Evolutionary conservation across 2,113 vertebrate species (phyloP).

Genomic region (Macrotis lagotis): DNA sequence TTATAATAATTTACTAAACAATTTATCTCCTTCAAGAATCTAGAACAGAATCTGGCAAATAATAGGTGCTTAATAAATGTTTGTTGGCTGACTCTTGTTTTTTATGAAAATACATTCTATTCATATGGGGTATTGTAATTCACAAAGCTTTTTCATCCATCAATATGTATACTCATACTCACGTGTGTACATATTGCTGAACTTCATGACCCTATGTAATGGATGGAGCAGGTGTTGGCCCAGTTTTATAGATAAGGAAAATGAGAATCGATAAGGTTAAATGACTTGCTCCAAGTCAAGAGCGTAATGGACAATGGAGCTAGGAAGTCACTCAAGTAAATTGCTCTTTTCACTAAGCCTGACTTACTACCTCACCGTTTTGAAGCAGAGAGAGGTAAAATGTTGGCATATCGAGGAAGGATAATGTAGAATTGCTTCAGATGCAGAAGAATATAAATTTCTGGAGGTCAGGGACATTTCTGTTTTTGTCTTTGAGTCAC

Average conservation of each 20-base stretch:
- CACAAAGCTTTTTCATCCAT: not conserved
- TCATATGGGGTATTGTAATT: not conserved
- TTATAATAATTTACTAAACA: not conserved
- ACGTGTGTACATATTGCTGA: not conserved
- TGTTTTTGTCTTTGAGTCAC: not conserved
- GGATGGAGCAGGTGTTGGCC: not conserved
- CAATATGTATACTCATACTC: too few species aligned
- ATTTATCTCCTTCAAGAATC: not conserved
- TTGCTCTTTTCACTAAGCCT: not conserved
- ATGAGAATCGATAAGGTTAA: not conserved
- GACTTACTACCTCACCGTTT: too few species aligned
- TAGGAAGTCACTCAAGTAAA: not conserved
- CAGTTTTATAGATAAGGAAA: not conserved
- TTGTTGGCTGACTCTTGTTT: not conserved
- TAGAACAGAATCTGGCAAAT: not conserved
- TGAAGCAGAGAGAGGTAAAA: not conserved
- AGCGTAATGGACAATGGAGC: not conserved
- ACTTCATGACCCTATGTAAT: not conserved
- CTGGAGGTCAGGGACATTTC: not conserved
- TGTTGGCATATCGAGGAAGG: not conserved
- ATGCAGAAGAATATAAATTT: not conserved
- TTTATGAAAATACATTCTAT: not conserved
- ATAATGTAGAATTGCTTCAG: not conserved
- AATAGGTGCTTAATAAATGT: not conserved
- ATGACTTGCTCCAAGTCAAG: not conserved